Base-by-base conservation (phyloP, 2,113 vertebrate genomes). In the Piprites chloris region DNA sequence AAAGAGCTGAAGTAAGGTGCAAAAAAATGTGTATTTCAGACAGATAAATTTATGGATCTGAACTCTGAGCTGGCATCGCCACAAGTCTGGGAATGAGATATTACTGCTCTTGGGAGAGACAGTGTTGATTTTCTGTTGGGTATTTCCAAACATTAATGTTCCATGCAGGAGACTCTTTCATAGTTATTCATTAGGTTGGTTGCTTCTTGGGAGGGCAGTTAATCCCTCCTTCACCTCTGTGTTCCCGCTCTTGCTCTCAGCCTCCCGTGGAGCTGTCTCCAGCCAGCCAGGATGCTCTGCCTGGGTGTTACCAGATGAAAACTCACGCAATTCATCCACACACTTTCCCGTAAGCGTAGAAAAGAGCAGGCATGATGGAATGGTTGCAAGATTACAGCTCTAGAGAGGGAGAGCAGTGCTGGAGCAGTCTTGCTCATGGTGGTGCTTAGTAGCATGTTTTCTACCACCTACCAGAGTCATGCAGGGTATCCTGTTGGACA, bases 71-170 rank as follows among this genome's bases (percentile, higher is more conserved):
- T 94, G 89, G 53, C 55, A 37, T 27, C 37, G 42, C 18, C 21
- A 33, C 12, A 9, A 58, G 32, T 35, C 67, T 83, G 62, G 28
- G 6, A 87, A 77, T 86, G 35, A 66, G 85, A 88, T 72, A 85
- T 69, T 95, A 78, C 58, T 49, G 47, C 55, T 96, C 50, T 92
- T 55, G 4, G 32, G 76, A 91, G 56, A 87, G 52, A 71, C n/a
- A 46, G 79, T 53, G 73, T 84, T 87, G 87, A 78, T 95, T 85
- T 67, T 94, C 62, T 89, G 32, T 67, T 90, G 87, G 32, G 27
- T 72, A 61, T 96, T 96, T 97, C 82, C 65, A 82, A 85, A 56
- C 50, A 72, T 83, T 89, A 80, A 86, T 77, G 69, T 77, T 93
- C 62, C 15, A 86, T 44, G 63, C 12, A 73, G 61, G 52, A 89